Conservation (phyloP, 1,140 invertebrate genomes). For the Caenorhabditis elegans region DNA sequence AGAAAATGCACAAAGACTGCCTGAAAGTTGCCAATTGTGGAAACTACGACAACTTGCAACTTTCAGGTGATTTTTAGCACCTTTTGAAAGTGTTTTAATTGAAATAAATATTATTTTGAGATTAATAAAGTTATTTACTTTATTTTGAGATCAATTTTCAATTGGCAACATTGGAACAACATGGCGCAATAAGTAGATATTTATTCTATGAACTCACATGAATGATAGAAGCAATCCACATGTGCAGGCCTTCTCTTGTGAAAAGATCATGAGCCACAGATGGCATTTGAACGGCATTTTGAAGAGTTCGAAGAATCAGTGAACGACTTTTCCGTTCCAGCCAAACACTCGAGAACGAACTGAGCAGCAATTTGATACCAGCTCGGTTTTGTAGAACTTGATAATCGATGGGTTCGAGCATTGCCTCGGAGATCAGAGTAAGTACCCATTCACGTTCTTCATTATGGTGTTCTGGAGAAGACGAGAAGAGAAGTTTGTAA, state of each 20-base stretch:
- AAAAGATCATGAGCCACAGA: slow-evolving; percentile 42
- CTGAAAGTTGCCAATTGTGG: too few species aligned
- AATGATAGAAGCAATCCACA: slow-evolving; percentile 43
- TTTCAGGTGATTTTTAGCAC: too few species aligned
- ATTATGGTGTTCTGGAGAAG: slow-evolving; percentile 50
- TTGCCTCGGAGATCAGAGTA: slow-evolving; percentile 46
- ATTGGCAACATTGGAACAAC: too few species aligned
- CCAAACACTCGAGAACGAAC: slow-evolving; percentile 31
- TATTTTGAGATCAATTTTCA: too few species aligned
- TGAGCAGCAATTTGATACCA: slow-evolving; percentile 39
- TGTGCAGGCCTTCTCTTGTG: slow-evolving; percentile 36
- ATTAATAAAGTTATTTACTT: too few species aligned
- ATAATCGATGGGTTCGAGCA: slow-evolving; percentile 58
- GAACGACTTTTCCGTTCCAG: slow-evolving; percentile 37
- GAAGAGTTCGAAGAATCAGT: slow-evolving; percentile 33
- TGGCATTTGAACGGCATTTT: slow-evolving; percentile 40
- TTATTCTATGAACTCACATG: slow-evolving; percentile 7
- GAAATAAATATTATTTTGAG: too few species aligned
- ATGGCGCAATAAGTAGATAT: too few species aligned
- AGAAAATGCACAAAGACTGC: too few species aligned
- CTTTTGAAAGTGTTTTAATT: too few species aligned
- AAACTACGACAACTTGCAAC: too few species aligned
- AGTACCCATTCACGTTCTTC: slow-evolving; percentile 57
- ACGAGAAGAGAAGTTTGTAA: slow-evolving; percentile 58
- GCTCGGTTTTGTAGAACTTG: slow-evolving; percentile 50